Evolutionary conservation across 2,888 invertebrate genomes (phyloP).

Genomic region (Exephanes ischioxanthus): DNA sequence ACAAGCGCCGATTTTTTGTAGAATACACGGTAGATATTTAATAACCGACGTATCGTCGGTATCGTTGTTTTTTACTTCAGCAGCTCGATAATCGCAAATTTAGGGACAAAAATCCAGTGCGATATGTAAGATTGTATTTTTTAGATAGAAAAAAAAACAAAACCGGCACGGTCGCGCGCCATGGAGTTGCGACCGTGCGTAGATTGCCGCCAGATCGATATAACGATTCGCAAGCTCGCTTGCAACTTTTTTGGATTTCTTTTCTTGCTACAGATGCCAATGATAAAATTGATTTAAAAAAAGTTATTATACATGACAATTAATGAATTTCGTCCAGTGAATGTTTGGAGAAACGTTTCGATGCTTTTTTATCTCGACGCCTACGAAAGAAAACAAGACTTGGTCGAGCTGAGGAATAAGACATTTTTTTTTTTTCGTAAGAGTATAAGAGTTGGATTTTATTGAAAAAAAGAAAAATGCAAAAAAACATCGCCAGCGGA

Average conservation of each 20-base stretch:
- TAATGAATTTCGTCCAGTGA: constrained; percentile 74
- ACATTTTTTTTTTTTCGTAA: constrained; percentile 24
- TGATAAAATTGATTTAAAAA: constrained; percentile 9
- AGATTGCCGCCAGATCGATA: not conserved
- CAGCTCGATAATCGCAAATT: constrained; percentile 8
- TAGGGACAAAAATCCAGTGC: not conserved
- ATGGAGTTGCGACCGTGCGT: not conserved
- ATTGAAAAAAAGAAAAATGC: not conserved
- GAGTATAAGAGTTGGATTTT: constrained; percentile 27
- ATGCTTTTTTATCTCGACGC: constrained; percentile 50
- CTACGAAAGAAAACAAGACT: not conserved
- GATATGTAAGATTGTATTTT: not conserved
- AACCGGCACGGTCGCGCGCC: not conserved
- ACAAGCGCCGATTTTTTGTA: constrained; percentile 12
- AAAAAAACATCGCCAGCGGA: not conserved
- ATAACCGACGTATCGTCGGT: not conserved
- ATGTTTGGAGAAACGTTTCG: constrained; percentile 61
- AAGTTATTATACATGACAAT: constrained; percentile 8
- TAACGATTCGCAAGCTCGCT: constrained; percentile 31
- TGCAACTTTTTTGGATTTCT: constrained; percentile 31
- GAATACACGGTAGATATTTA: not conserved
- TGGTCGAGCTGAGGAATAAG: not conserved
- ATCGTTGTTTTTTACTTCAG: constrained; percentile 7
- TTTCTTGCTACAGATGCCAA: constrained; percentile 29
- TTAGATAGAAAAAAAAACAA: constrained; percentile 8